Evolutionary conservation across 2,888 invertebrate species (phyloP).

Genomic region (Suillia variegata): DNA sequence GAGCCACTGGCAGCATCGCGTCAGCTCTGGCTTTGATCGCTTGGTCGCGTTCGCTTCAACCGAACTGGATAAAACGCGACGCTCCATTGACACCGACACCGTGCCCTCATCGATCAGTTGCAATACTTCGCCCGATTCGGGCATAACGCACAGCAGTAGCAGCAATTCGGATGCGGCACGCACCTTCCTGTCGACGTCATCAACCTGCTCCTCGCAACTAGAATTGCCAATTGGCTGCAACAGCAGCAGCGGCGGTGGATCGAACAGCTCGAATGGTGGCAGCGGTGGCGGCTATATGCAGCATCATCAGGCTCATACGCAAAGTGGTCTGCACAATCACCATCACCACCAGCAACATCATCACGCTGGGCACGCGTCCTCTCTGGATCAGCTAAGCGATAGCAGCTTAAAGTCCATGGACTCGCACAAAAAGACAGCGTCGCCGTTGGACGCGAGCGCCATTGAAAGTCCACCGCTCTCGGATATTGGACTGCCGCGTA

Average conservation of each 20-base stretch:
- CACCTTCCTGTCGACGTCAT: constrained; percentile 62
- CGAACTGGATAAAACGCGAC: constrained; percentile 83
- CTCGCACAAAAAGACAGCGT: constrained; percentile 54
- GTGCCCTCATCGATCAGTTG: constrained; percentile 65
- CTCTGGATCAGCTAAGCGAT: too few relatives aligned
- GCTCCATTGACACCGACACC: constrained; percentile 77
- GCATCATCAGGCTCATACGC: constrained; percentile 53
- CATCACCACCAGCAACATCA: constrained; percentile 32
- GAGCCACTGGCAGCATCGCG: constrained; percentile 91
- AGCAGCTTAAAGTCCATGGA: too few relatives aligned
- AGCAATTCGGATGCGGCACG: constrained; percentile 58
- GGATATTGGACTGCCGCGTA: constrained; percentile 59
- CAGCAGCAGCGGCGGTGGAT: constrained; percentile 45
- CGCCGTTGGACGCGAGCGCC: constrained; percentile 55
- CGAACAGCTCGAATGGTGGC: constrained; percentile 37
- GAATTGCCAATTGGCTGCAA: constrained; percentile 53
- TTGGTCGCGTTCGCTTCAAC: constrained; percentile 92
- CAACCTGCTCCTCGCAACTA: constrained; percentile 62
- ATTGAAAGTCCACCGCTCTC: constrained; percentile 65
- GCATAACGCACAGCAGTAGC: constrained; percentile 76
- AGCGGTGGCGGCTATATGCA: constrained; percentile 36
- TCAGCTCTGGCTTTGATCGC: constrained; percentile 91
- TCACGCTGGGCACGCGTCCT: too few relatives aligned
- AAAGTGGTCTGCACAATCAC: constrained; percentile 51
- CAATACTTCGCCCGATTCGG: constrained; percentile 87